Conservation (phyloP, 1,140 invertebrate species). For the Xylocopa sonorina region DNA sequence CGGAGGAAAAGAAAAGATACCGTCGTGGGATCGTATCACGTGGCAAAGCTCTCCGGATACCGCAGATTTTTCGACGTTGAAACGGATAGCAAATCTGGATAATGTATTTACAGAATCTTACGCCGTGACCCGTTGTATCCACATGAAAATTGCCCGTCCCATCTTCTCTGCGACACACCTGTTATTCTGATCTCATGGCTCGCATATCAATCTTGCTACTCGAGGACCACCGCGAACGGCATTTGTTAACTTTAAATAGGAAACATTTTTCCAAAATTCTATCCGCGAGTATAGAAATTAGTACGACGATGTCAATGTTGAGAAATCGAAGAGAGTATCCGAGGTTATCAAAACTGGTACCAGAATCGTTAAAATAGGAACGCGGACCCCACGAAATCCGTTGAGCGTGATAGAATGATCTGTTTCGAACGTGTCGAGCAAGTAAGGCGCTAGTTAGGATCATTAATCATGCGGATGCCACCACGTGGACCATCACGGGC, state of each 20-base stretch:
- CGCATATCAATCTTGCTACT: neutral
- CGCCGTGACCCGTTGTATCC: neutral
- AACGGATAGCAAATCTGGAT: conserved; percentile 69
- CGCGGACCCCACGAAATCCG: conserved; percentile 43
- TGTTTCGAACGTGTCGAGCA: conserved; percentile 38
- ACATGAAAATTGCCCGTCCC: conserved; percentile 8
- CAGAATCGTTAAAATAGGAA: conserved; percentile 29
- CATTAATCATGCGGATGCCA: conserved; percentile 69
- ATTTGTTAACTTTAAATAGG: neutral
- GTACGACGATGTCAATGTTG: too few species aligned
- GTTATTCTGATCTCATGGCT: neutral
- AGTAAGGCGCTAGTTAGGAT: conserved; percentile 45
- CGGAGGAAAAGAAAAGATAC: conserved; percentile 19
- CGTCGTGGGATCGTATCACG: conserved; percentile 64
- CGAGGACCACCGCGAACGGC: too few species aligned
- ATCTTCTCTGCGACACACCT: conserved; percentile 7
- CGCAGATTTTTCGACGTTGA: conserved; percentile 61
- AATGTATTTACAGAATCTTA: conserved; percentile 69
- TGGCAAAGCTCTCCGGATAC: conserved; percentile 53
- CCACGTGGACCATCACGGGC: conserved; percentile 43
- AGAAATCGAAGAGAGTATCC: neutral
- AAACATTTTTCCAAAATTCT: neutral
- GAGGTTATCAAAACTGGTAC: too few species aligned
- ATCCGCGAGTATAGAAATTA: neutral
- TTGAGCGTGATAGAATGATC: conserved; percentile 59